Base-by-base conservation (phyloP, 35 echinoderm and acorn worm genomes). In the Chiridota heheva region DNA sequence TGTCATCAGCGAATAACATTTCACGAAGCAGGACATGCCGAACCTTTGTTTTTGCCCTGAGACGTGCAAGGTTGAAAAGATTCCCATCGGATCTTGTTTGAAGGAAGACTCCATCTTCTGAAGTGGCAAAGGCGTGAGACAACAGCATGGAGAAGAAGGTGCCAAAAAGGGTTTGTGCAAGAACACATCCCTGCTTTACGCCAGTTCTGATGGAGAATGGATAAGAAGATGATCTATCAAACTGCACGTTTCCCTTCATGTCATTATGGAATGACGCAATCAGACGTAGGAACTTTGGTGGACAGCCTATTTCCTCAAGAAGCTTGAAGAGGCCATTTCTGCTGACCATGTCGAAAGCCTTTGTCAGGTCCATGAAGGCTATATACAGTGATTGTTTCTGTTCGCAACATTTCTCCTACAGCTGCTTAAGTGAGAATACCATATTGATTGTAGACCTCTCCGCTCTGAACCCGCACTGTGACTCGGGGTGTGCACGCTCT, bases 161-260 rank as follows among this genome's bases (percentile, higher is more conserved):
- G 1, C 45, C 76, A 25, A 92, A 86, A 26, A 86, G 65, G 12
- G 83, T 86, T 13, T 82, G 89, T 1, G 83, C 89, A 22, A 81
- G 83, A 16, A 81, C 67, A 33, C 76, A 82, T n/a, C 83, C 89
- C 58, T 92, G 89, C 36, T 92, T 92, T 27, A 82, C 83, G 36
- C 89, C 82, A 30, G 44, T 90, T 0, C 7, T 5, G 40, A 84
- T 84, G 18, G 39, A 20, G 37, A 83, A 83, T 0, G 70, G 69
- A 27, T 68, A 44, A 0, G 73, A 88, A 7, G 45, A 57, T 27
- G 22, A 17, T 0, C 74, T 76, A 34, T 86, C 56, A 77, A 78
- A 77, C 24, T 34, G 27, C 20, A 47, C 40, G 15, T 5, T 33
- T 4, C 43, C 43, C 30, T 44, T 22, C 70, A 49, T 73, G 44